Conservation (phyloP, 2,797 vertebrate genomes). For the Sebastes elongatus region DNA sequence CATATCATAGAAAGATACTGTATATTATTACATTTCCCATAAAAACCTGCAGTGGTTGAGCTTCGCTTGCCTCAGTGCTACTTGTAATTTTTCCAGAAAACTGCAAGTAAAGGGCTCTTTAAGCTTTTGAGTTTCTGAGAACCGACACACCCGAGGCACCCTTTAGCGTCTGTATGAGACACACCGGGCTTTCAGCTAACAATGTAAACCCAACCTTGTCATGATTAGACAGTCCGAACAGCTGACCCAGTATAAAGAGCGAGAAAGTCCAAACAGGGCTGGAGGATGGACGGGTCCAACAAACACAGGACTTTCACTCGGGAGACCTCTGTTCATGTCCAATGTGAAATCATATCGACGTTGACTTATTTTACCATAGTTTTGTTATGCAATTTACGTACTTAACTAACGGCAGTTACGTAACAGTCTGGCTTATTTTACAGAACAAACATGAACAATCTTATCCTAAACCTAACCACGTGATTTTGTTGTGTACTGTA, state of each 20-base stretch:
- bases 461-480: background rate
- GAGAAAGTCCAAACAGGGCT: too few relatives aligned
- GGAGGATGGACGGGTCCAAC: too few relatives aligned
- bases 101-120: background rate
- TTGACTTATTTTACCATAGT: too few relatives aligned
- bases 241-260: background rate
- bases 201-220: background rate
- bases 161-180: too few relatives aligned
- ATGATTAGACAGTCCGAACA: background rate
- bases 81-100: background rate
- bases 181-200: background rate
- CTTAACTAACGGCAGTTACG: too few relatives aligned
- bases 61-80: background rate
- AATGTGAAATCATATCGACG: too few relatives aligned
- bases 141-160: too few relatives aligned
- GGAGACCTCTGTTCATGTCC: accelerated
- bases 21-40: background rate
- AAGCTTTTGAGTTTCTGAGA: background rate
- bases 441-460: background rate
- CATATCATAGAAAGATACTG: background rate
- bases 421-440: background rate
- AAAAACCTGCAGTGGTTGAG: background rate
- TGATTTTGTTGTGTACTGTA: background rate
- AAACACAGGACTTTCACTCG: too few relatives aligned
- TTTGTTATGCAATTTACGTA: too few relatives aligned